Percentiles rank a stretch among this genome's conserved stretches.
Conservation (phyloP, 2,888 invertebrate genomes). For the Entomobrya multifasciata region DNA sequence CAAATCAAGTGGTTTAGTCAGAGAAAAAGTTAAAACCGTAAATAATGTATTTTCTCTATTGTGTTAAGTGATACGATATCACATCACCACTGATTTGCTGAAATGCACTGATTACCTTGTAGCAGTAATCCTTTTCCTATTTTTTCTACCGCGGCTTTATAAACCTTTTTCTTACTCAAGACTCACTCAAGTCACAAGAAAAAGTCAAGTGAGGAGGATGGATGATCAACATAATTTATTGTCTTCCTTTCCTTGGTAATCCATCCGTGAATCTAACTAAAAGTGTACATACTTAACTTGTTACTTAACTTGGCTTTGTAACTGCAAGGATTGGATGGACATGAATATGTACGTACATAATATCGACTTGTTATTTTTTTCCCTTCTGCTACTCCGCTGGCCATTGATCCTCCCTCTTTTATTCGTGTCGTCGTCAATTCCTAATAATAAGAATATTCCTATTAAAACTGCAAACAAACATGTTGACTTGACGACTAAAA, state of each 20-base stretch:
- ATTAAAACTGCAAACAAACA: constrained; percentile 15
- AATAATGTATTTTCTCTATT: too few relatives aligned
- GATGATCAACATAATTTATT: constrained; percentile 70
- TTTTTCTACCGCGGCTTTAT: constrained; percentile 27
- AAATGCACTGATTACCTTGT: constrained; percentile 67
- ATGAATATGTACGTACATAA: too few relatives aligned
- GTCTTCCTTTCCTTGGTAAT: constrained; percentile 50
- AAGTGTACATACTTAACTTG: too few relatives aligned
- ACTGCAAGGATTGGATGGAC: too few relatives aligned
- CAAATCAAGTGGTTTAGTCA: too few relatives aligned
- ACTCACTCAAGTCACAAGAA: too few relatives aligned
- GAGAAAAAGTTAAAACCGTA: too few relatives aligned
- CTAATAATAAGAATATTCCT: constrained; percentile 35
- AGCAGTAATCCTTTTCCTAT: background rate
- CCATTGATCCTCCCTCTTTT: constrained; percentile 58
- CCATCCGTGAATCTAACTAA: constrained; percentile 54
- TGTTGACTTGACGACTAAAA: too few relatives aligned
- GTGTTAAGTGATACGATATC: too few relatives aligned
- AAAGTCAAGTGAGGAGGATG: constrained; percentile 48
- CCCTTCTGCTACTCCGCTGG: constrained; percentile 40
- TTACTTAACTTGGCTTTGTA: constrained; percentile 29
- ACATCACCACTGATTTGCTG: too few relatives aligned
- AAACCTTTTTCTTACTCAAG: too few relatives aligned
- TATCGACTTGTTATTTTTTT: constrained; percentile 7
- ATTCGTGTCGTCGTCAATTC: constrained; percentile 35